A percentile compares a stretch with the other conserved stretches of the same genome.
Conservation (phyloP, 2,113 vertebrate genomes). For the Micronisus gabar region DNA sequence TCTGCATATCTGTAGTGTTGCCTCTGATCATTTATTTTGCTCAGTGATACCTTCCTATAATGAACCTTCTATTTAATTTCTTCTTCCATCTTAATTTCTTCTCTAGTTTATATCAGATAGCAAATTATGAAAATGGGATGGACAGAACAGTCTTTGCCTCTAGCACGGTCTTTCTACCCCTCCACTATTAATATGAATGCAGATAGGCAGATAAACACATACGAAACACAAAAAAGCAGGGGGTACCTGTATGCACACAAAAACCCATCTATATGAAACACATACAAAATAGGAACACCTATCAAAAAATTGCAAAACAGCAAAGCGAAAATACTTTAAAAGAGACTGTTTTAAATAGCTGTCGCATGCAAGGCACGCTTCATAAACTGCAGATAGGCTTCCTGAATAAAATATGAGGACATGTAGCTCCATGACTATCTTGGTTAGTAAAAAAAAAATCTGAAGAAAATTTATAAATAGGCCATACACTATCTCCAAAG, state of each 20-base stretch:
- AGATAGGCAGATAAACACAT: not conserved
- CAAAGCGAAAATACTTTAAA: constrained; percentile 57
- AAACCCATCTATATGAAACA: not conserved
- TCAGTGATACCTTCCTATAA: not conserved
- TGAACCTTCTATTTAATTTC: not conserved
- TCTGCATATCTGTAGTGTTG: not conserved
- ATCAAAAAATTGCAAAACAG: constrained; percentile 31
- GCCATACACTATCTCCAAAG: constrained; percentile 70
- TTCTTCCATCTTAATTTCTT: not conserved
- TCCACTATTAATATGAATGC: not conserved
- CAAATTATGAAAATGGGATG: not conserved
- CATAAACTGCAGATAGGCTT: constrained; percentile 69
- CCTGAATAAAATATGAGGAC: constrained; percentile 81
- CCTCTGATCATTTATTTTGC: not conserved
- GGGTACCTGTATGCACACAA: not conserved
- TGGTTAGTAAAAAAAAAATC: constrained; percentile 35
- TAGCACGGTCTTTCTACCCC: not conserved
- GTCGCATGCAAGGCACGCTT: constrained; percentile 63
- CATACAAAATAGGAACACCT: not conserved
- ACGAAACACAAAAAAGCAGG: not conserved
- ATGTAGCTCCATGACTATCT: constrained; percentile 66
- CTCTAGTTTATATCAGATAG: not conserved
- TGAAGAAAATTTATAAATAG: constrained; percentile 73
- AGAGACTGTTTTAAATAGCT: constrained; percentile 65
- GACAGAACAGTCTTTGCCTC: not conserved